phyloP scores from a whole-genome alignment of 2,888 invertebrate species.

The Hololepta plana region DNA sequence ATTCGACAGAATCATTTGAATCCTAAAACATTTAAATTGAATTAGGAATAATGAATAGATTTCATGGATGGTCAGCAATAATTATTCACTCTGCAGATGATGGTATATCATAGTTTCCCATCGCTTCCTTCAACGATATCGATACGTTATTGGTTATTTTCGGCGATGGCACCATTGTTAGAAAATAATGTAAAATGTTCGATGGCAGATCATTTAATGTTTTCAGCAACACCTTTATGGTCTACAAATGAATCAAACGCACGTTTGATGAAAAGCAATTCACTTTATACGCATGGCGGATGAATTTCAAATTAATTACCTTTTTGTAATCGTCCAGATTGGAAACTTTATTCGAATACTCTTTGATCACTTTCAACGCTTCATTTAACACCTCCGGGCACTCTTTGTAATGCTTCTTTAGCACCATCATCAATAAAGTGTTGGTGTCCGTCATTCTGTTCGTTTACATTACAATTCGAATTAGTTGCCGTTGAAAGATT shows the following conservation, averaged over 20 bases:
- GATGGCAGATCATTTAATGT: conserved; percentile 22
- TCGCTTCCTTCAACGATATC: no score
- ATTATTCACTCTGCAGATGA: no score
- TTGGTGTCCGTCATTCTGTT: conserved; percentile 17
- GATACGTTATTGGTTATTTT: no score
- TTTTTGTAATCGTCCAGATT: conserved; percentile 20
- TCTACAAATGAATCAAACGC: conserved; percentile 11
- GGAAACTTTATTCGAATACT: conserved; percentile 15
- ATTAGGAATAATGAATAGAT: no score
- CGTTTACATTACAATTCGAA: no score
- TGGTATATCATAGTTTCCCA: no score
- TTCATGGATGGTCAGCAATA: no score
- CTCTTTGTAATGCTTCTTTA: conserved; percentile 21
- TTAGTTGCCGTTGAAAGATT: no score
- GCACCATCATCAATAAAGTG: conserved; percentile 19
- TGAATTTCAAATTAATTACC: conserved; percentile 9
- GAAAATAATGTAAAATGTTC: conserved; percentile 20
- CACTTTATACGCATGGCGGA: not conserved
- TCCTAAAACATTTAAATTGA: no score
- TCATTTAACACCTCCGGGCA: conserved; percentile 19
- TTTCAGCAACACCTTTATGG: conserved; percentile 19
- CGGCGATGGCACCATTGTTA: conserved; percentile 23
- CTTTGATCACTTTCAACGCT: conserved; percentile 19
- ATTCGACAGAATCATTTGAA: no score
- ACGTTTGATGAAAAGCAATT: not conserved